A percentile compares a stretch with the other conserved stretches of the same genome.
Evolutionary conservation across 2,113 vertebrate genomes (phyloP).

Genomic region (Anhinga anhinga): DNA sequence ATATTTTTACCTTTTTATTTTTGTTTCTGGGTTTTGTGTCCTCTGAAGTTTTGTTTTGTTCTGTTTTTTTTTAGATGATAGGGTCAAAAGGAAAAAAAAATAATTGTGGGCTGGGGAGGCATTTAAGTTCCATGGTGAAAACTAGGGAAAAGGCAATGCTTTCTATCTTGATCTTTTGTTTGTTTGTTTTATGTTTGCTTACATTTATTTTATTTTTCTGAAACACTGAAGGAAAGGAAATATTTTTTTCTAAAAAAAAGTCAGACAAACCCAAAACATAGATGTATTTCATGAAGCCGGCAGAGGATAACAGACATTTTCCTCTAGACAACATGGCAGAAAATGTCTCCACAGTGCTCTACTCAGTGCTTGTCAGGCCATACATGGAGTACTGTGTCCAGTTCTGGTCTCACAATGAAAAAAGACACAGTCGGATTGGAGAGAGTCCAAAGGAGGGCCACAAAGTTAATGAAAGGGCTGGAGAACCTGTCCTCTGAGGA

Average conservation of each 20-base stretch:
- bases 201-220: neutral
- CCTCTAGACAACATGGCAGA: neutral
- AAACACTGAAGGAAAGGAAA: neutral
- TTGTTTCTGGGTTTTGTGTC: neutral
- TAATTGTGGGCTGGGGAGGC: neutral
- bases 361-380: neutral
- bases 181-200: neutral
- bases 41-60: neutral
- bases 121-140: neutral
- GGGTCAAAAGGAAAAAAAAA: neutral
- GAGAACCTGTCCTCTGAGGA: neutral
- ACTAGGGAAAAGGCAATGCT: neutral
- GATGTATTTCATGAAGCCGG: neutral
- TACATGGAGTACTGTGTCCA: neutral
- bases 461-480: neutral
- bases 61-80: neutral
- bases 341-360: neutral
- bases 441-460: neutral
- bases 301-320: neutral
- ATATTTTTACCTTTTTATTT: neutral
- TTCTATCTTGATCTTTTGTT: rapidly evolving
- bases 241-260: neutral
- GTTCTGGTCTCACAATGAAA: neutral
- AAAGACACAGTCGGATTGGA: neutral
- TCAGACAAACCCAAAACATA: neutral